Evolutionary conservation across 2,113 vertebrate genomes (phyloP), one percentile per base, ranked within the genome.

Genomic region (Girardinichthys multiradiatus): DNA sequence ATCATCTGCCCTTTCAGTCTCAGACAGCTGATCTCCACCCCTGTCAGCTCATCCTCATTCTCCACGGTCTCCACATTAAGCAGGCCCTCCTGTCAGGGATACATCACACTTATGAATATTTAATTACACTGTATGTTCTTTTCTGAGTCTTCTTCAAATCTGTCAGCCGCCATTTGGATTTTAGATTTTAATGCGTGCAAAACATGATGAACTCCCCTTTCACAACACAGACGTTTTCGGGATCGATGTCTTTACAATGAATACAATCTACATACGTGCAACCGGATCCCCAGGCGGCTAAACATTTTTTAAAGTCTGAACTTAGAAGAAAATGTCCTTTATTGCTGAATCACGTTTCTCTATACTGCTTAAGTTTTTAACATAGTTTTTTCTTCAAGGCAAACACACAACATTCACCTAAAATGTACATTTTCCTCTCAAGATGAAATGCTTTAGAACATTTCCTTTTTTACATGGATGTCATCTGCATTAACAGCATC

Each of bases 1-100:
- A 99, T 99, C 98, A 99, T 99, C 86, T 99, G 98, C 48, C 98
- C 98, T 90, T 99, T 99, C 79, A 99, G 89, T 68, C 98, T 96
- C 61, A 99, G 94, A 92, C 97, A 99, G 93, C 97, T 98, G 88
- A 97, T 98, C 94, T 99, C 98, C 65, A 96, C 95, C 76, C 97
- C 97, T n/a, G 97, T 98, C 84, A 99, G 91, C 74, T 99, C 97
- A 75, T 98, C 97, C 89, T 99, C 97, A 72, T 94, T 96, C 90
- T 99, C 98, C 30, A 96, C 87, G 65, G 95, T 97, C 92, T 98
- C 98, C 84, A 99, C 98, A 84, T 99, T 97, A 92, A 99, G 90
- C 78, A 99, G 90, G 57, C 98, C 98, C 92, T 99, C 97, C 97
- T 99, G 91, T 79, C 60, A 77, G 77, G 81, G 80, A 88, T 68